Conservation (phyloP, 2,113 vertebrate species). For the Acanthisitta chloris region DNA sequence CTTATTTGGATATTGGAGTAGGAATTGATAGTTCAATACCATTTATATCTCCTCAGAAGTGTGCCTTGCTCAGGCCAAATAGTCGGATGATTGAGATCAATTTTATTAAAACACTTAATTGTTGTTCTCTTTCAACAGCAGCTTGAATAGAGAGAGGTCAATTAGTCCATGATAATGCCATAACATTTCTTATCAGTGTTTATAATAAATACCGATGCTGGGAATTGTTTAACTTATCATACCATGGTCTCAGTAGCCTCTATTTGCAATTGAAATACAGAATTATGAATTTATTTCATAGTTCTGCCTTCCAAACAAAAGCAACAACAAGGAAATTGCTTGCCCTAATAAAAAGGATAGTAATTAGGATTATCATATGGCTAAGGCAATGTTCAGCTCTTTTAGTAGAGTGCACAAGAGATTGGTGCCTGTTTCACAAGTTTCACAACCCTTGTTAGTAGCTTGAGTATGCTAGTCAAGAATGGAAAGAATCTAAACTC, state of each 20-base stretch:
- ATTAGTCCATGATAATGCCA: background rate
- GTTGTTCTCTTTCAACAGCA: background rate
- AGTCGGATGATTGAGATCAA: background rate
- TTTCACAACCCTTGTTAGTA: background rate
- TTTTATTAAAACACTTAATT: conserved; percentile 14
- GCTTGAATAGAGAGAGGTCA: background rate
- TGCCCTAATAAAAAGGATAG: background rate
- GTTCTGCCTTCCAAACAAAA: background rate
- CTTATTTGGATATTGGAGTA: background rate
- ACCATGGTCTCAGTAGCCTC: background rate
- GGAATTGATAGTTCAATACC: background rate
- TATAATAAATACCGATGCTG: background rate
- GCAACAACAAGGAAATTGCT: background rate
- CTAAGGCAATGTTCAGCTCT: background rate
- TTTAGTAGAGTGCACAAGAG: background rate
- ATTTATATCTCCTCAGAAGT: background rate
- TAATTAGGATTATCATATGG: background rate
- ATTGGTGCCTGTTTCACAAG: background rate
- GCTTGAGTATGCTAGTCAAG: background rate
- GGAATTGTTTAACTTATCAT: background rate
- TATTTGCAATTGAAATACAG: background rate
- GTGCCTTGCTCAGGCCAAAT: background rate
- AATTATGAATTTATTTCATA: background rate
- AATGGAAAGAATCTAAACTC: background rate
- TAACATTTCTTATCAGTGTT: background rate